Conservation (phyloP, 2,113 vertebrate species). For the Xenopus tropicalis region UCB_Xtro_10.0 CM004450.2:94099001-94099500, state of each 20-base stretch:
- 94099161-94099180: slow-evolving; percentile 48
- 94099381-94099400: slow-evolving; percentile 85
- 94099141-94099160: slow-evolving; percentile 41
- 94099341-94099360: slow-evolving; percentile 81
- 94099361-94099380: slow-evolving; percentile 88
- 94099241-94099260: slow-evolving; percentile 77
- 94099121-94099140: slow-evolving; percentile 40
- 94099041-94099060: slow-evolving; percentile 10
- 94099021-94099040: slow-evolving; percentile 52
- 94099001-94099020: slow-evolving; percentile 57
- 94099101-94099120: slow-evolving; percentile 51
- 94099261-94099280: slow-evolving; percentile 95
- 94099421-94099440: slow-evolving; percentile 81
- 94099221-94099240: slow-evolving; percentile 79
- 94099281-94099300: slow-evolving; percentile 76
- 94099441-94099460: slow-evolving; percentile 78
- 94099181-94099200: slow-evolving; percentile 55
- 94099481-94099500: slow-evolving; percentile 66
- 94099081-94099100: slow-evolving; percentile 54
- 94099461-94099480: slow-evolving; percentile 68
- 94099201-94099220: slow-evolving; percentile 56
- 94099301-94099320: slow-evolving; percentile 86
- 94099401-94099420: slow-evolving; percentile 73
- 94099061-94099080: slow-evolving; percentile 55
- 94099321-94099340: slow-evolving; percentile 86